Base-by-base conservation (phyloP, 2,888 invertebrate species). In the Biston stratarius region DNA sequence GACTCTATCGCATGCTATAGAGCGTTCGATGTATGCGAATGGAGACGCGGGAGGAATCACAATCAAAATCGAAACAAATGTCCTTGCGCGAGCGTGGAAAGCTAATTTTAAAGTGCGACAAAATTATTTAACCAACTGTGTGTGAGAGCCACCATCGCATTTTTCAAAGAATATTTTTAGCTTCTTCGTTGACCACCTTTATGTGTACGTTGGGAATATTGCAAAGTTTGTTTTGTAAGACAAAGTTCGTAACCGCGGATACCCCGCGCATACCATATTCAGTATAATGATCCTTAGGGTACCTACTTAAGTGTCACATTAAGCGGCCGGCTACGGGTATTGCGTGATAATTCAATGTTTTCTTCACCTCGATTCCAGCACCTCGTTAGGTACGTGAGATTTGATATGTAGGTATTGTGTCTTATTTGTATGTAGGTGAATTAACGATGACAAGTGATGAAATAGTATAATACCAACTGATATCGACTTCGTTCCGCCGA, bases 71-170 rank as follows among this genome's bases (percentile, higher is more conserved):
- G 61, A 64, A 70, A 45, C 55, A 42, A 66, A 67, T 68, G 89
- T 90, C 91, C 91, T 91, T 91, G 90, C 87, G 75, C 87, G 76
- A 73, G 73, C 76, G 76, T 79, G 76, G 82, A 81, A 82, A 83
- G 84, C 81, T 80, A 77, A 82, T 78, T 77, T 81, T 81, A 52
- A 71, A 74, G 61, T 66, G 12, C 42, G 42, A n/a, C 7, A 42
- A 55, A 42, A 14, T 38, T 11, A 9, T 11, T 33, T 42, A 42
- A 5, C 12, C 12, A 42, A n/a, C 8, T 55, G 12, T 6, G 8
- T 24, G 12, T 12, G 8, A 33, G 55, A 24, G 55, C 36, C 42
- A 42, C 33, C 10, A n/a, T 42, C 42, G 55, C 1, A 33, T 42
- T 42, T 55, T 55, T 5, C 6, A 12, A 55, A 8, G n/a, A 36